Evolutionary conservation across 1,140 invertebrate genomes (phyloP).

Genomic region (Drosophila virilis): DNA sequence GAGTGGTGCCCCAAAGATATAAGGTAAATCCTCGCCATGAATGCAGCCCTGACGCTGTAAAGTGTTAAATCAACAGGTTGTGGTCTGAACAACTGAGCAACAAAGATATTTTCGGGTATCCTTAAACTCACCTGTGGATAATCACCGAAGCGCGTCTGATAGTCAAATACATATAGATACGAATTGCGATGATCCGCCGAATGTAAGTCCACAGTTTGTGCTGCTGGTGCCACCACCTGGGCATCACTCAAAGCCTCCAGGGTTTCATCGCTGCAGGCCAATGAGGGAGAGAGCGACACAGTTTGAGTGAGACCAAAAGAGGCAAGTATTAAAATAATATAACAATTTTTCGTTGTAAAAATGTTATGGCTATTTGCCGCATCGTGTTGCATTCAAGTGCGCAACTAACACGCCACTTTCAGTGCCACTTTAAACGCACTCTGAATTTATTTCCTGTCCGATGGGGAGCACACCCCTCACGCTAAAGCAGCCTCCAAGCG

Average conservation of each 20-base stretch:
- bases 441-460: constrained; percentile 55
- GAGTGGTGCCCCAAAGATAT: constrained; percentile 93
- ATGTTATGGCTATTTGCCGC: constrained; percentile 67
- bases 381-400: constrained; percentile 60
- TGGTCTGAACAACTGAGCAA: background rate
- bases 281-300: constrained; percentile 15
- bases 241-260: constrained; percentile 97
- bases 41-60: constrained; percentile 92
- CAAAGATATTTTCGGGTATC: background rate
- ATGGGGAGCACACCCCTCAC: no score
- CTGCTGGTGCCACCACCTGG: constrained; percentile 95
- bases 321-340: constrained; percentile 44
- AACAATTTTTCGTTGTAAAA: constrained; percentile 25
- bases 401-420: constrained; percentile 64
- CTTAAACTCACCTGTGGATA: constrained; percentile 90
- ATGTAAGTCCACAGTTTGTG: constrained; percentile 96
- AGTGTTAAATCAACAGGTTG: background rate
- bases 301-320: background rate
- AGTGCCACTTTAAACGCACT: constrained; percentile 57
- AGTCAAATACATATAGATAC: constrained; percentile 96
- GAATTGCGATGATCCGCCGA: constrained; percentile 92
- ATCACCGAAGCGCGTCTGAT: constrained; percentile 96
- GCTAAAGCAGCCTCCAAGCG: background rate
- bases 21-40: constrained; percentile 96
- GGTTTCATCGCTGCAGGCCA: constrained; percentile 93